Conservation (phyloP, 2,797 vertebrate species). For the Bucorvus abyssinicus region DNA sequence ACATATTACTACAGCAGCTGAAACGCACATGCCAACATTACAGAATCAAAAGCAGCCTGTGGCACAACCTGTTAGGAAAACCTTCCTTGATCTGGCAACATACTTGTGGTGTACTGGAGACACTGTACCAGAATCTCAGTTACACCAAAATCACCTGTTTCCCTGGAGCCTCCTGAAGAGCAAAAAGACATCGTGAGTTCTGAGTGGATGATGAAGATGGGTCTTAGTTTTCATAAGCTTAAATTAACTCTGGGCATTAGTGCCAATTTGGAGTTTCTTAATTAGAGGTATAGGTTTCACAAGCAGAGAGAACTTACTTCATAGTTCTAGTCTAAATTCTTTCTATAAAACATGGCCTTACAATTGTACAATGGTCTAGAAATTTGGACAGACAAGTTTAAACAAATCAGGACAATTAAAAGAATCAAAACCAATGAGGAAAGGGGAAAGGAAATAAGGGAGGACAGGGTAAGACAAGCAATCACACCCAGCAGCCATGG, state of each 20-base stretch:
- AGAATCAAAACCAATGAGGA: not conserved
- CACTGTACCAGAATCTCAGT: not conserved
- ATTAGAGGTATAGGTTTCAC: slow-evolving; percentile 5
- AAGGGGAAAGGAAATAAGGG: not conserved
- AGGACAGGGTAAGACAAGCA: not conserved
- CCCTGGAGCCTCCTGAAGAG: not conserved
- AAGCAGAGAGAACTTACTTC: not conserved
- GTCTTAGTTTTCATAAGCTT: not conserved
- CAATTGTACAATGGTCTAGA: not conserved
- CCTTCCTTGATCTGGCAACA: not conserved
- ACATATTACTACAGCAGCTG: not conserved
- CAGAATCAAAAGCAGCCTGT: not conserved
- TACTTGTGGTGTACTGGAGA: not conserved
- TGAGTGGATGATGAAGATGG: not conserved
- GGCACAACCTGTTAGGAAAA: not conserved
- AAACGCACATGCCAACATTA: not conserved
- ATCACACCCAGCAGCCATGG: not conserved
- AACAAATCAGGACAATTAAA: not conserved
- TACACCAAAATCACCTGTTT: not conserved
- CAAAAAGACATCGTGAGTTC: not conserved
- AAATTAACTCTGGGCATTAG: not conserved
- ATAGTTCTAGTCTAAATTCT: not conserved
- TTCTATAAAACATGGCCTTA: not conserved
- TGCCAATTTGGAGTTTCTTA: not conserved
- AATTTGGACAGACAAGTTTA: not conserved